phyloP scores from a whole-genome alignment of 2,113 vertebrate genomes.

The Scytalopus superciliaris region DNA sequence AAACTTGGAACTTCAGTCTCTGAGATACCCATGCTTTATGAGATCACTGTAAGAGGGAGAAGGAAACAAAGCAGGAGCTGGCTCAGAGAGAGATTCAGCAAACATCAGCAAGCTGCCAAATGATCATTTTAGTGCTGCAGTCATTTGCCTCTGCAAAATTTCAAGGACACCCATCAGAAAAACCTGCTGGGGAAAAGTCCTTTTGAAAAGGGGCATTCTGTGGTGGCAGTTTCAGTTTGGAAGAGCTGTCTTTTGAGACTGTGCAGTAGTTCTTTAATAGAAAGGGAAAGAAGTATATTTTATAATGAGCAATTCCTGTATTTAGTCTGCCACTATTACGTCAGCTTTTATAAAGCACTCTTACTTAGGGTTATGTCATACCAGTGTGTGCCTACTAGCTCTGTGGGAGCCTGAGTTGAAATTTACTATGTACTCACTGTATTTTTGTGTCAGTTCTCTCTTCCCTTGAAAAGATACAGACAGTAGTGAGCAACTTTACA shows the following conservation, averaged over 20 bases:
- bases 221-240: neutral
- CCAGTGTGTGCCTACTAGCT: neutral
- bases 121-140: neutral
- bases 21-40: neutral
- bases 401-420: neutral
- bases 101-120: neutral
- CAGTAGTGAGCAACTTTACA: neutral
- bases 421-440: neutral
- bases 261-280: neutral
- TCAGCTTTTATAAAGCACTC: neutral
- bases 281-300: neutral
- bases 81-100: neutral
- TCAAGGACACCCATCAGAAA: slow-evolving; percentile 1
- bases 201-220: neutral
- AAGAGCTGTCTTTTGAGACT: neutral
- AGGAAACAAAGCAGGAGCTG: neutral
- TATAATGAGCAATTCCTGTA: neutral
- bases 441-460: neutral
- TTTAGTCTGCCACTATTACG: neutral
- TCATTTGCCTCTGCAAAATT: slow-evolving; percentile 19
- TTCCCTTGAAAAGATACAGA: neutral
- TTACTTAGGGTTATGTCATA: neutral
- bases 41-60: neutral
- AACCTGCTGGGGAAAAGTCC: neutral
- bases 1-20: neutral